Evolutionary conservation across 2,113 vertebrate genomes (phyloP).

Genomic region (Rhea americana): DNA sequence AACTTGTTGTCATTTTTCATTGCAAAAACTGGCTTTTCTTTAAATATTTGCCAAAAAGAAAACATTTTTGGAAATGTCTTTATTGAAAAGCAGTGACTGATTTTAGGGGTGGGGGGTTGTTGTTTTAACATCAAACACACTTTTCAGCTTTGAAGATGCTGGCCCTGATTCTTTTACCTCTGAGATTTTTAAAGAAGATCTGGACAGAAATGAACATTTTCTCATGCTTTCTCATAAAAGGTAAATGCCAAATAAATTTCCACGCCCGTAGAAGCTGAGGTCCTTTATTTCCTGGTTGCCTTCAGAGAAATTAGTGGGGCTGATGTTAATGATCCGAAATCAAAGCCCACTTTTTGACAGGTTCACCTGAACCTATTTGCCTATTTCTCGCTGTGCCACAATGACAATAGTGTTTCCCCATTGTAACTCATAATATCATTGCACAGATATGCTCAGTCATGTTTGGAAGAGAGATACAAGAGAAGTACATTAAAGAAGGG

Average conservation of each 20-base stretch:
- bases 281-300: not conserved
- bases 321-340: not conserved
- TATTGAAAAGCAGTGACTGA: slow-evolving; percentile 9
- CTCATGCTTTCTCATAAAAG: slow-evolving; percentile 45
- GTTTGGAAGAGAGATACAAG: not conserved
- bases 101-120: not conserved
- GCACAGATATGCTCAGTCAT: not conserved
- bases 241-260: not conserved
- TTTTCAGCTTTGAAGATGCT: slow-evolving; percentile 37
- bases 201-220: slow-evolving; percentile 55
- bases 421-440: not conserved
- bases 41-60: not conserved
- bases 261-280: not conserved
- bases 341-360: not conserved
- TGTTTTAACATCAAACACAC: slow-evolving; percentile 17
- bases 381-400: not conserved
- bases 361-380: not conserved
- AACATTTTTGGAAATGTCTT: not conserved
- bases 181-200: slow-evolving; percentile 21
- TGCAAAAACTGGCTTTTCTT: not conserved
- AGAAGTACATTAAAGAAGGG: not conserved
- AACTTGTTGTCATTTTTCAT: not conserved
- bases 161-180: slow-evolving; percentile 28
- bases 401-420: not conserved
- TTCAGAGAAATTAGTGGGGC: not conserved